A percentile compares a stretch with the other conserved stretches of the same genome.
phyloP scores from a whole-genome alignment of 53 echinoderm and acorn worm genomes.

The Arbacia lixula region DNA sequence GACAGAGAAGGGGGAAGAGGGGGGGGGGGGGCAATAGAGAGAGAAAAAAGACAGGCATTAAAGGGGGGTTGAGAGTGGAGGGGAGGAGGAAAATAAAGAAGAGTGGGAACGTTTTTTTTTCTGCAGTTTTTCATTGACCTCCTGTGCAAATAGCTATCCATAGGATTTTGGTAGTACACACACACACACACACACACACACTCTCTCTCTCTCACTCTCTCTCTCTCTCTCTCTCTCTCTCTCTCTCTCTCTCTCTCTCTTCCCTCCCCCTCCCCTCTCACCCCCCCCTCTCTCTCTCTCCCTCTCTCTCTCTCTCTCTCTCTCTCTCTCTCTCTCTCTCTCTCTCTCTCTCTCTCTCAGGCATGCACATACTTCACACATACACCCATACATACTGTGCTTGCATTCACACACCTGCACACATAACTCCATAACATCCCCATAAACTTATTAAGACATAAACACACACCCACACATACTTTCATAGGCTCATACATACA shows the following conservation, averaged over 20 bases:
- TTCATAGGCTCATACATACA: no score
- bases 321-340: neutral
- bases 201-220: neutral
- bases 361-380: no score
- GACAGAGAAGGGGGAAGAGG: neutral
- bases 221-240: neutral
- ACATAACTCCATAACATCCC: no score
- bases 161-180: no score
- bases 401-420: no score
- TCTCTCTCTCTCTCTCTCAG: neutral
- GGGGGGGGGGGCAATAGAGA: neutral
- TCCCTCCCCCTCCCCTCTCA: neutral
- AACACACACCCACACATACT: no score
- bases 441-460: no score
- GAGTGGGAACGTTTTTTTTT: no score
- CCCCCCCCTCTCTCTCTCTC: neutral
- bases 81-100: neutral
- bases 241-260: constrained; percentile 16
- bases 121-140: no score
- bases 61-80: neutral
- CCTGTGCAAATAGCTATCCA: no score
- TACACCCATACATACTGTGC: no score
- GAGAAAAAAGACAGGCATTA: neutral
- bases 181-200: no score
- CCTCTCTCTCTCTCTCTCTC: neutral